Conservation (phyloP, 2,888 invertebrate species). For the Allophyes oxyacanthae region DNA sequence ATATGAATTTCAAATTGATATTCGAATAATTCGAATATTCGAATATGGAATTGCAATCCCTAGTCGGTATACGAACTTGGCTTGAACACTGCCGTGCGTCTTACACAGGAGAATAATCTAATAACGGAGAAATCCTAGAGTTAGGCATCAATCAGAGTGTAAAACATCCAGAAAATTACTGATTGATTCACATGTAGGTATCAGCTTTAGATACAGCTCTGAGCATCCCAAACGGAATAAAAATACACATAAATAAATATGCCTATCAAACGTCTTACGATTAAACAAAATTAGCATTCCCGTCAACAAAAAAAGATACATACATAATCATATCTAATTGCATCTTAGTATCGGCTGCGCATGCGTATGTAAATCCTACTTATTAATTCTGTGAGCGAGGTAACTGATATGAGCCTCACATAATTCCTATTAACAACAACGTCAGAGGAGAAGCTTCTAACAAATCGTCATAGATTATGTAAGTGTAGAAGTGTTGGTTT, state of each 20-base stretch:
- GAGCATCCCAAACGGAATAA: no score
- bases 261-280: slow-evolving; percentile 2
- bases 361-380: slow-evolving; percentile 52
- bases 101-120: no score
- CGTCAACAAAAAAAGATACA: slow-evolving; percentile 35
- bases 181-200: no score
- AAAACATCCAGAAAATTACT: no score
- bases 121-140: no score
- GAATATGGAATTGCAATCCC: no score
- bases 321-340: slow-evolving; percentile 49
- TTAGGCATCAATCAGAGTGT: no score
- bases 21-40: no score
- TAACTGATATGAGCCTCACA: slow-evolving; percentile 39
- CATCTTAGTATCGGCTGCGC: slow-evolving; percentile 27
- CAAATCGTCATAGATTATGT: slow-evolving; percentile 33
- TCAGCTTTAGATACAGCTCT: no score
- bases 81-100: no score
- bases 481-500: neutral
- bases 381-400: slow-evolving; percentile 37
- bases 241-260: neutral
- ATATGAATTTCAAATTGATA: no score
- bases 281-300: slow-evolving; percentile 42
- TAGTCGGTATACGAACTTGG: no score
- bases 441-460: slow-evolving; percentile 24
- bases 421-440: slow-evolving; percentile 42